Evolutionary conservation across 2,797 vertebrate species (phyloP).

Genomic region (Simalia tracyae): DNA sequence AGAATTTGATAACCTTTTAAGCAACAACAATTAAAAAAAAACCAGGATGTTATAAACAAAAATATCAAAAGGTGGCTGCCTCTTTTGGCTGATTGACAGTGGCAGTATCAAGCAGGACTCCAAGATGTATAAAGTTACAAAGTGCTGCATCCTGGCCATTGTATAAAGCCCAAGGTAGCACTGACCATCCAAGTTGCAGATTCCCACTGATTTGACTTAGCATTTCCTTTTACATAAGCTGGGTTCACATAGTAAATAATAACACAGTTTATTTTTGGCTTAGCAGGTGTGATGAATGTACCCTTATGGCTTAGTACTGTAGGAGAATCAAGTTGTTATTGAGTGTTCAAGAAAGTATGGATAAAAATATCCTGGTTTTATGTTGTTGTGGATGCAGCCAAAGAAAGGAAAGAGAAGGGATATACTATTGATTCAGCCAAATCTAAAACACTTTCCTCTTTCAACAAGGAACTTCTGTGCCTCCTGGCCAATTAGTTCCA

Average conservation of each 20-base stretch:
- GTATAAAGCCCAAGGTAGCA: neutral
- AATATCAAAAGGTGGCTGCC: neutral
- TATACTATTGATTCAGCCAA: neutral
- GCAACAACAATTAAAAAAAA: neutral
- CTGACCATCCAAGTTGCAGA: neutral
- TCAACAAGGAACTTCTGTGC: neutral
- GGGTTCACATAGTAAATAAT: neutral
- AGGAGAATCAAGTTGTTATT: neutral
- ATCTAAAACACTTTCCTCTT: neutral
- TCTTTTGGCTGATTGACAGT: neutral
- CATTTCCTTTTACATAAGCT: neutral
- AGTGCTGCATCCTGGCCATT: neutral
- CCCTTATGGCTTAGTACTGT: neutral
- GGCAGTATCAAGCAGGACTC: neutral
- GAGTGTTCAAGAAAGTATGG: neutral
- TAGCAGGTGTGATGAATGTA: neutral
- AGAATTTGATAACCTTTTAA: neutral
- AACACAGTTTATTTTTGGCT: neutral
- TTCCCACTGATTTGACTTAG: neutral
- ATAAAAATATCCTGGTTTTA: neutral
- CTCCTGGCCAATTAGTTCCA: neutral
- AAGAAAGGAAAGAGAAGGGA: neutral
- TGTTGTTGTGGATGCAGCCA: neutral
- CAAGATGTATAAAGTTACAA: neutral
- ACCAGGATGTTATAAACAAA: neutral